Evolutionary conservation across 2,888 invertebrate species (phyloP).

Genomic region (Creontiades dilutus): DNA sequence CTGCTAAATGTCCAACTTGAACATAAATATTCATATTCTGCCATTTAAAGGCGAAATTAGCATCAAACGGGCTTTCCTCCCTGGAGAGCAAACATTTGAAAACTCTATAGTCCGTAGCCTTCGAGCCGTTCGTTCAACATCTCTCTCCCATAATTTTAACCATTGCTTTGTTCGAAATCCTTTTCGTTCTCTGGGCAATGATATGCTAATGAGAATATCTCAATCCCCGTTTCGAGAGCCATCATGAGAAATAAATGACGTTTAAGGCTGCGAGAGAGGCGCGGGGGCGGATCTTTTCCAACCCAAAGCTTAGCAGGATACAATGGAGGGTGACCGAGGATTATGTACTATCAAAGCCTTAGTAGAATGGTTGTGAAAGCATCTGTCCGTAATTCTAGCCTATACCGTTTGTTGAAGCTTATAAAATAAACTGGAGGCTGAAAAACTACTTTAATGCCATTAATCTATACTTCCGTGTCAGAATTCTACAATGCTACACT

Average conservation of each 20-base stretch:
- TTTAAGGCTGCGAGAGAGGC: not conserved
- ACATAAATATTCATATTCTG: conserved; percentile 53
- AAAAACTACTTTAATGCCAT: not conserved
- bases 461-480: no score
- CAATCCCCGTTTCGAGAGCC: conserved; percentile 4
- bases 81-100: conserved; percentile 44
- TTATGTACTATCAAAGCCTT: not conserved
- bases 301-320: not conserved
- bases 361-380: not conserved
- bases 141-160: conserved; percentile 16
- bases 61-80: conserved; percentile 41
- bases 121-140: not conserved
- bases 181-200: conserved; percentile 18
- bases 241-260: conserved; percentile 35
- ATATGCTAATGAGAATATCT: conserved; percentile 46
- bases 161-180: conserved; percentile 41
- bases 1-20: conserved; percentile 32
- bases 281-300: no score
- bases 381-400: not conserved
- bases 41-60: conserved; percentile 45
- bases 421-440: not conserved
- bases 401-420: not conserved
- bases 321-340: not conserved
- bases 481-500: no score
- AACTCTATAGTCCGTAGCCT: conserved; percentile 28